Evolutionary conservation across 2,888 invertebrate species (phyloP).

Genomic region (Aricia artaxerxes): DNA sequence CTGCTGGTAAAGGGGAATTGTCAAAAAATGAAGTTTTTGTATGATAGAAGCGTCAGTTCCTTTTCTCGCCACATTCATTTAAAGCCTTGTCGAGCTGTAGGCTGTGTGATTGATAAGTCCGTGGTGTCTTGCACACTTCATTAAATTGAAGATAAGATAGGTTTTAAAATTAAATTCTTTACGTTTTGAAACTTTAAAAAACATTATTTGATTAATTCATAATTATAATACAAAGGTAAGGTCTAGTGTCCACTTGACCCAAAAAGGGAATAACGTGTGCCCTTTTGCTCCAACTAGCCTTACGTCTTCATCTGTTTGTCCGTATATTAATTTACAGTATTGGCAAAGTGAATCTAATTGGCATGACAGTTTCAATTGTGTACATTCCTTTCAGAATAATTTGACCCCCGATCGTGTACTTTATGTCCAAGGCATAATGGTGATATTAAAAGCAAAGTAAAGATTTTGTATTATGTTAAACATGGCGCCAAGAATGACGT

Average conservation of each 20-base stretch:
- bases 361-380: slow-evolving; percentile 27
- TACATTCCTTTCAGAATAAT: neutral
- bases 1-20: too few species aligned
- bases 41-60: too few species aligned
- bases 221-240: too few species aligned
- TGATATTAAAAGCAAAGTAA: neutral
- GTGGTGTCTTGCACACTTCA: too few species aligned
- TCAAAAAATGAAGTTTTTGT: too few species aligned
- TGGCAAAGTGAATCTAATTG: slow-evolving; percentile 40
- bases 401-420: neutral
- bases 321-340: slow-evolving; percentile 37
- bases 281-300: neutral
- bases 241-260: neutral
- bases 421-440: neutral
- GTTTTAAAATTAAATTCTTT: too few species aligned
- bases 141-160: too few species aligned
- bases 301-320: slow-evolving; percentile 50
- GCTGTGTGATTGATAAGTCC: too few species aligned
- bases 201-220: too few species aligned
- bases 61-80: too few species aligned
- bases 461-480: neutral
- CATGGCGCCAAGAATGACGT: slow-evolving; percentile 12
- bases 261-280: neutral
- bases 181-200: too few species aligned
- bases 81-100: too few species aligned